Base-by-base conservation (phyloP, 2,888 invertebrate genomes). In the Sinopyrophorus schimmeli region DNA sequence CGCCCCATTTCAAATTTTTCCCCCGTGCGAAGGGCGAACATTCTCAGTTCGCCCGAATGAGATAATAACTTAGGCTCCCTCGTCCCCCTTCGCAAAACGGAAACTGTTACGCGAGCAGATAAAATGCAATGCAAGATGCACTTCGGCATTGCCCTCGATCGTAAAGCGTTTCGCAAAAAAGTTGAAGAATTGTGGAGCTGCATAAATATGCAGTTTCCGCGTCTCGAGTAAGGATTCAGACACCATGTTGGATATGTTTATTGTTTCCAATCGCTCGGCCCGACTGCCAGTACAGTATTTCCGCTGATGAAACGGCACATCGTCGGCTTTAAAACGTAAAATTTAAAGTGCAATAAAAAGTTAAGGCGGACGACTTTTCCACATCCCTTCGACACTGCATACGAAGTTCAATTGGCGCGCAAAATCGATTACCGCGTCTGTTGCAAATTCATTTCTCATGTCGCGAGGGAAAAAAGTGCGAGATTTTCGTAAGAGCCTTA, bases 201-300 rank as follows among this genome's bases (percentile, higher is more conserved):
- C 52, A 54, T 54, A 52, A 52, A 52, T 44, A 48, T 52, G 48
- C 48, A 54, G 52, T 46, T 47, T 46, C 47, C 46, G 40, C 48
- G 54, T 28, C 48, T 24, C 42, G 24, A 32, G 31, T 23, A 37
- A 44, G n/a, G 47, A 51, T 38, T 48, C 43, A 48, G 44, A 48
- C 48, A 48, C 38, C 41, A 12, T 32, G 6, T 24, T 17, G 31
- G 48, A 48, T 54, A 52, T 56, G 54, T 56, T 56, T 56, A 56
- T 56, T 54, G 56, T 56, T 53, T 54, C 54, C 49, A 52, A 49
- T 44, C 42, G 49, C 28, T 26, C 12, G 16, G 17, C n/a, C 24
- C 34, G 39, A 32, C 38, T 46, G 23, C 31, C 15, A 10, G 30
- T 31, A 20, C 21, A 23, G 37, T 16, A 39, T 50, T 32, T 42